Percentiles rank a stretch among this genome's conserved stretches.
These are phyloP conservation scores for Nycteola revayana DNA, from an alignment of 2,888 invertebrate genomes.

Conservation along the genomic window DNA sequence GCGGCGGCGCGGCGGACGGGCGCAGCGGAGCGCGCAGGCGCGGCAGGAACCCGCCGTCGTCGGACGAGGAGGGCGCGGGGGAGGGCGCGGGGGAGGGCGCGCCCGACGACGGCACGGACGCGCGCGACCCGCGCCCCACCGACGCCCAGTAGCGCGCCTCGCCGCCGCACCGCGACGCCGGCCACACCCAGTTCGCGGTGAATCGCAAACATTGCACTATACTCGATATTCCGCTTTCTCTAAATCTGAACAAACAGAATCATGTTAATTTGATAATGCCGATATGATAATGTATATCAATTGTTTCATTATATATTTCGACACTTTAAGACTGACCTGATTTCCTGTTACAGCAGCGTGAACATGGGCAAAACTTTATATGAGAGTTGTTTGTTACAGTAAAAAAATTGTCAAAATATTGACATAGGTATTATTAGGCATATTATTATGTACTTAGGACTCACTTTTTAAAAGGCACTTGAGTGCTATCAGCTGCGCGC, in stretches of 20 bases:
- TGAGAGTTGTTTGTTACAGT: too few species aligned
- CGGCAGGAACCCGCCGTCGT: conserved; percentile 93
- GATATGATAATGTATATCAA: too few species aligned
- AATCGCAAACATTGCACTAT: conserved; percentile 85
- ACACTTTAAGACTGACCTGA: conserved; percentile 59
- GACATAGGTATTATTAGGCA: too few species aligned
- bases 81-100: conserved; percentile 48
- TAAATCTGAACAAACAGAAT: conserved; percentile 85
- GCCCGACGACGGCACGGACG: conserved; percentile 70
- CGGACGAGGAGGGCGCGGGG: conserved; percentile 83
- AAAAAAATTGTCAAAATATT: too few species aligned
- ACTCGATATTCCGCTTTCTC: conserved; percentile 97
- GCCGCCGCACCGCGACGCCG: conserved; percentile 85
- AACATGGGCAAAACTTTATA: conserved; percentile 19
- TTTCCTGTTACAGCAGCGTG: conserved; percentile 58
- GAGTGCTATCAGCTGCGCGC: conserved; percentile 96
- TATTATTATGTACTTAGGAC: conserved; percentile 60
- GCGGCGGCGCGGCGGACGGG: conserved; percentile 85
- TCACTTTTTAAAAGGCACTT: conserved; percentile 99
- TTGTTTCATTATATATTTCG: too few species aligned
- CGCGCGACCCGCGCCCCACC: conserved; percentile 46
- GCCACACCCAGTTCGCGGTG: conserved; percentile 88
- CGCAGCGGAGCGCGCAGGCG: conserved; percentile 66
- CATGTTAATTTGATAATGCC: too few species aligned
- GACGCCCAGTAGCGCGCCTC: conserved; percentile 51